phyloP scores from a whole-genome alignment of 2,888 invertebrate genomes.

The Eledona agricola region DNA sequence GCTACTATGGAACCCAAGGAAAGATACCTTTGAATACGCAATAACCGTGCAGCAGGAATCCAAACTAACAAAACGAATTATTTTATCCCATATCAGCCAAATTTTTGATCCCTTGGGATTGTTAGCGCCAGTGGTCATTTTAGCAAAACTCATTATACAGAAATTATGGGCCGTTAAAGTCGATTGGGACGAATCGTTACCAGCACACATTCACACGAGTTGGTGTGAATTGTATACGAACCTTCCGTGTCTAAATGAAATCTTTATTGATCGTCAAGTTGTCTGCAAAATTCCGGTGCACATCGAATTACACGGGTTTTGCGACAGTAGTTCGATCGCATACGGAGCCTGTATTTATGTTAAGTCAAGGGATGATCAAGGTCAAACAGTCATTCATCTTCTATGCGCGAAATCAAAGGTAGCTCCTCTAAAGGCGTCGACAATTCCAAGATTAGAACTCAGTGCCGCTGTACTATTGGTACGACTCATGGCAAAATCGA shows the following conservation, averaged over 20 bases:
- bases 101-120: no score
- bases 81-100: no score
- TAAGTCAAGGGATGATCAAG: no score
- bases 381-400: no score
- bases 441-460: conserved; percentile 6
- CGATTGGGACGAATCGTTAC: no score
- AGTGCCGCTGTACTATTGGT: not conserved
- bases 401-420: conserved; percentile 16
- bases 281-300: not conserved
- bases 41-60: not conserved
- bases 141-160: no score
- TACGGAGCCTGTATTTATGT: no score
- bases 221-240: not conserved
- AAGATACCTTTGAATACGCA: conserved; percentile 20
- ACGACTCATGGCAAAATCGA: not conserved
- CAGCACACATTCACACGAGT: conserved; percentile 7
- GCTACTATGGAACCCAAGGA: conserved; percentile 23
- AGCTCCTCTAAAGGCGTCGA: conserved; percentile 4
- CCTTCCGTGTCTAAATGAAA: not conserved
- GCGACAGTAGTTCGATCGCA: no score
- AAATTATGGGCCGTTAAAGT: no score
- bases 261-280: not conserved
- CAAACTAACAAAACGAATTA: no score
- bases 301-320: no score
- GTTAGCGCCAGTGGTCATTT: no score